A percentile compares a stretch with the other conserved stretches of the same genome.
Conservation (phyloP, 1,140 invertebrate genomes). For the Euura lappo region DNA sequence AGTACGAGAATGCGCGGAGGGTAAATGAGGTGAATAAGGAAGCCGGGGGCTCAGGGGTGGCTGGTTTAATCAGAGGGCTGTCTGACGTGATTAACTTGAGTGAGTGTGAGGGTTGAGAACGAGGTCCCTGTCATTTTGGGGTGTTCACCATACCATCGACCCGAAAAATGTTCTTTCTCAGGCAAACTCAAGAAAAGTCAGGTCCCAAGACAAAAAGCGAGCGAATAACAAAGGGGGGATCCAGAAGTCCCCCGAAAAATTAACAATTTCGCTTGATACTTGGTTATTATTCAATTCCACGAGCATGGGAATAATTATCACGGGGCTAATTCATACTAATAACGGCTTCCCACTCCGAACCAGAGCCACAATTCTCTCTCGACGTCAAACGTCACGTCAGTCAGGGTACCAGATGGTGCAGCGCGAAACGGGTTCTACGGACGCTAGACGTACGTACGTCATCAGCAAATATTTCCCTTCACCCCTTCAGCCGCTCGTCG, state of each 20-base stretch:
- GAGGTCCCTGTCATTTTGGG: background rate
- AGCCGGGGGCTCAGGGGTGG: background rate
- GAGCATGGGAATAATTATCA: no score
- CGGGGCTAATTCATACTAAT: no score
- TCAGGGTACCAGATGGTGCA: background rate
- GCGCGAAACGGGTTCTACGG: background rate
- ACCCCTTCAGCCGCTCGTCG: background rate
- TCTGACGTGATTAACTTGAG: constrained; percentile 7
- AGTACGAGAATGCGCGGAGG: background rate
- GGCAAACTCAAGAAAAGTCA: background rate
- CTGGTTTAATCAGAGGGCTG: constrained; percentile 4
- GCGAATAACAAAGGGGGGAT: no score
- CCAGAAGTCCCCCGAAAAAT: no score
- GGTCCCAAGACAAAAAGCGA: background rate
- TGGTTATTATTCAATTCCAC: no score
- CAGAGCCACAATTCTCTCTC: background rate
- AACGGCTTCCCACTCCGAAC: background rate
- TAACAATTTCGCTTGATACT: no score
- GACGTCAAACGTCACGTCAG: background rate
- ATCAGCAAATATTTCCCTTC: background rate
- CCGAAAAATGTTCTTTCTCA: background rate
- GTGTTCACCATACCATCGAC: background rate
- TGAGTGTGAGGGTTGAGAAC: constrained; percentile 4
- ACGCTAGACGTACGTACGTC: background rate
- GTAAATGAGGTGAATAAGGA: background rate